Conservation (phyloP, 2,113 vertebrate species). For the Picathartes gymnocephalus region DNA sequence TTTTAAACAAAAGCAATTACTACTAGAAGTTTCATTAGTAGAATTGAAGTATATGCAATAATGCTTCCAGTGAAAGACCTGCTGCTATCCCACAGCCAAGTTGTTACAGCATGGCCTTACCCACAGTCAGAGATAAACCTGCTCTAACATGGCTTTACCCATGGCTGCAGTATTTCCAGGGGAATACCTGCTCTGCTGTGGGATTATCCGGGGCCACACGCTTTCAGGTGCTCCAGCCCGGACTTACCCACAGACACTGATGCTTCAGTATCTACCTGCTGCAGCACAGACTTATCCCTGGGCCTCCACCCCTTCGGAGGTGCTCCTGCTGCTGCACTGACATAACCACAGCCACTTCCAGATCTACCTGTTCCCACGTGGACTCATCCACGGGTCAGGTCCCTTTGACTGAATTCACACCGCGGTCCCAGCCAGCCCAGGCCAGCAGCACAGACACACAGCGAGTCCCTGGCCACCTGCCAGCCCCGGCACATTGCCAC, state of each 20-base stretch:
- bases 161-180: not conserved
- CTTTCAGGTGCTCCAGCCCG: not conserved
- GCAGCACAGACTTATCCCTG: not conserved
- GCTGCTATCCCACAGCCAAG: not conserved
- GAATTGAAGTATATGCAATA: not conserved
- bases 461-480: not conserved
- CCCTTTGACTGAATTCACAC: not conserved
- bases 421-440: not conserved
- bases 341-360: not conserved
- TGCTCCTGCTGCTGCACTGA: not conserved
- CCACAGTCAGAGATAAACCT: not conserved
- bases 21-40: not conserved
- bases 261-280: not conserved
- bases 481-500: not conserved
- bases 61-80: not conserved
- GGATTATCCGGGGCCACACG: not conserved
- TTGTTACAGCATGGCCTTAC: not conserved
- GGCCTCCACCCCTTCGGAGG: not conserved
- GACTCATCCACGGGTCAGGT: not conserved
- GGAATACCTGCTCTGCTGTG: not conserved
- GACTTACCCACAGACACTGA: not conserved
- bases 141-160: rapidly evolving
- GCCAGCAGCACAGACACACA: not conserved
- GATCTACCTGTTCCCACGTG: rapidly evolving
- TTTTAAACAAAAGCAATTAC: not conserved